A percentile compares a stretch with the other conserved stretches of the same genome.
phyloP scores from a whole-genome alignment of 2,113 vertebrate species.

The Oceanodroma tethys region DNA sequence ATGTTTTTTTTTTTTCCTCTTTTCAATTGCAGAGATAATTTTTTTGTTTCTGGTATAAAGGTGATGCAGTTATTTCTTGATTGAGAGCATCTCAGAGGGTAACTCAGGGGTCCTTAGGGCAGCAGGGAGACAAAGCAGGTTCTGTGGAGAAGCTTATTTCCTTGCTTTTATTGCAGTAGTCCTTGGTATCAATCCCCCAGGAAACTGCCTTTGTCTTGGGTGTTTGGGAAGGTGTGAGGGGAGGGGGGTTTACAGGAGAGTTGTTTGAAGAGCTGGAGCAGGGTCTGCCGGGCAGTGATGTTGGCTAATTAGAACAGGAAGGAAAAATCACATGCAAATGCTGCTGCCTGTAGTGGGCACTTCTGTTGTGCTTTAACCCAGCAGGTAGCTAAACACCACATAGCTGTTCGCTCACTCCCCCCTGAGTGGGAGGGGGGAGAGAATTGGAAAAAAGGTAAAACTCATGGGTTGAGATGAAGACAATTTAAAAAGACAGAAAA shows the following conservation, averaged over 20 bases:
- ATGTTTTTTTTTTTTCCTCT: background rate
- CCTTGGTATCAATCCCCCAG: background rate
- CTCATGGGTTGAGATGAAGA: no score
- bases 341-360: background rate
- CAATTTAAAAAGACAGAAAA: no score
- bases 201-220: background rate
- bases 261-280: background rate
- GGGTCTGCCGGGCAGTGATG: background rate
- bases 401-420: no score
- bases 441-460: no score
- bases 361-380: background rate
- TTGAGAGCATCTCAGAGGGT: background rate
- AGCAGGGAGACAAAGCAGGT: background rate
- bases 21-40: background rate
- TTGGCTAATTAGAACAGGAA: background rate
- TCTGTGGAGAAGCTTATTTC: background rate
- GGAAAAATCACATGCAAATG: background rate
- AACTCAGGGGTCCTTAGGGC: background rate
- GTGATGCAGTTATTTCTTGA: background rate
- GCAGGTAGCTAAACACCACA: no score
- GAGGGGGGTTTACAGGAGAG: rapidly evolving
- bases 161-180: background rate
- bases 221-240: background rate
- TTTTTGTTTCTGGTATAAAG: background rate
- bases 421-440: no score